Conservation (phyloP, 2,113 vertebrate species). For the Fulica atra region DNA sequence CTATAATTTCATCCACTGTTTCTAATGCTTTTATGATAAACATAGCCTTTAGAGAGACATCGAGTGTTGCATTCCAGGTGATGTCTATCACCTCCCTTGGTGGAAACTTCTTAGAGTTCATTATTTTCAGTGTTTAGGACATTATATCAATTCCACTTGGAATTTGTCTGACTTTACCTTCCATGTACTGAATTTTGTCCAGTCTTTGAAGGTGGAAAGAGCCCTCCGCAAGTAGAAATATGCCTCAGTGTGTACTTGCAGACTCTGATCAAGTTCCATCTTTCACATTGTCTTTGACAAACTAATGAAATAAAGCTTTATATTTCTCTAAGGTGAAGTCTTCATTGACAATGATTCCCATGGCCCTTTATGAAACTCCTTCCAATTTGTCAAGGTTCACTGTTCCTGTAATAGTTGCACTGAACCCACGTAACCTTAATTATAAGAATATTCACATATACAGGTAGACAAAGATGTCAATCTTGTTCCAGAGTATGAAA, state of each 20-base stretch:
- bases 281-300: neutral
- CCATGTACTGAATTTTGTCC: neutral
- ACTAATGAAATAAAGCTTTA: neutral
- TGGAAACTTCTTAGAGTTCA: neutral
- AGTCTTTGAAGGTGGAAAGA: neutral
- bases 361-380: neutral
- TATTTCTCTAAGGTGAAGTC: neutral
- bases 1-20: neutral
- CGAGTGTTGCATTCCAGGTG: neutral
- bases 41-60: neutral
- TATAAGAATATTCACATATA: neutral
- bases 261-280: neutral
- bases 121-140: neutral
- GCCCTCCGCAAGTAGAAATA: neutral
- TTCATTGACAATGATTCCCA: neutral
- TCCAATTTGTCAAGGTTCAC: neutral
- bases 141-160: neutral
- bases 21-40: neutral
- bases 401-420: neutral
- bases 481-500: neutral
- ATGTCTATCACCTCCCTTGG: neutral
- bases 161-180: neutral
- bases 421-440: neutral
- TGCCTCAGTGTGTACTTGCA: neutral
- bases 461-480: neutral